Evolutionary conservation across 2,113 vertebrate species (phyloP).

Genomic region (Pristiophorus japonicus): DNA sequence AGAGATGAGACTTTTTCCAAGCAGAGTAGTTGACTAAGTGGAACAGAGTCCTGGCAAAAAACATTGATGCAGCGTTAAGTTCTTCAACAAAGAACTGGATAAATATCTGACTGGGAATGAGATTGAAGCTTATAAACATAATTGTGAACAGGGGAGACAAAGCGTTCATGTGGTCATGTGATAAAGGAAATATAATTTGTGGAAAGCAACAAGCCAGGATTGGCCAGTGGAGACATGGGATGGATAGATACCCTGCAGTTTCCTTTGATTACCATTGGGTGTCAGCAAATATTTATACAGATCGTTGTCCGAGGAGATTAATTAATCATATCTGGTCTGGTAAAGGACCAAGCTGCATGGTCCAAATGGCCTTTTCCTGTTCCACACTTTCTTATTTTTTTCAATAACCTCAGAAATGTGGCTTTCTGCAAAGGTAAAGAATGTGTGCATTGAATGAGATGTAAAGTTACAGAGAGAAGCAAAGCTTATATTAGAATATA

Average conservation of each 20-base stretch:
- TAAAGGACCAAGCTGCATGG: not conserved
- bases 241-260: not conserved
- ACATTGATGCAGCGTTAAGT: not conserved
- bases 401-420: not conserved
- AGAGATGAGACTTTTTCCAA: not conserved
- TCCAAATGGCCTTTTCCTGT: not conserved
- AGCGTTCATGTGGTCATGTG: not conserved
- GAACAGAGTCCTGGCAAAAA: not conserved
- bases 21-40: not conserved
- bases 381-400: not conserved
- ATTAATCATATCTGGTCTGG: not conserved
- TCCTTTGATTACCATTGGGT: constrained; percentile 14
- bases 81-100: not conserved
- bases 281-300: constrained; percentile 8
- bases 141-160: not conserved
- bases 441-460: not conserved
- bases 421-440: not conserved
- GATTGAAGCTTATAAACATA: not conserved
- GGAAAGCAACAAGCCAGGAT: not conserved
- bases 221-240: not conserved
- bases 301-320: not conserved
- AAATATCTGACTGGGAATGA: not conserved
- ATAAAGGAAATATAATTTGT: not conserved
- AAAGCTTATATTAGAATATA: not conserved
- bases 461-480: not conserved